Evolutionary conservation across 2,797 vertebrate genomes (phyloP), one percentile per base, ranked within the genome.

Genomic region (Tapera naevia): DNA sequence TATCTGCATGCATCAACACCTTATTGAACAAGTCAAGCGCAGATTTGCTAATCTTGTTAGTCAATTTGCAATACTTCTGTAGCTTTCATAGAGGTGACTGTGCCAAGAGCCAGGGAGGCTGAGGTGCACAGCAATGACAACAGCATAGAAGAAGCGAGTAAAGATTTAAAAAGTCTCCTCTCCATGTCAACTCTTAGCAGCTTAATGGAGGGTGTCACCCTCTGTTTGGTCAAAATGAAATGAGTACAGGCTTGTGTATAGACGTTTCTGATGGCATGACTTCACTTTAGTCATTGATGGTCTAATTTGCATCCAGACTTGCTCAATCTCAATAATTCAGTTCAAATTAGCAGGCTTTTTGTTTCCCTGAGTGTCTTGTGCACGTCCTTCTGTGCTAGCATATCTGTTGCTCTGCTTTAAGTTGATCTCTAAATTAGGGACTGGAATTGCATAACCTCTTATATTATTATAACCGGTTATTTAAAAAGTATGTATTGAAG

Each of bases 1-100:
- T 78, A 92, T 96, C 94, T 96, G 93, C 86, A 91, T 95, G 82
- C 94, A 95, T 95, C 92, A 94, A 89, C 93, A 89, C 87, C 75
- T 87, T 96, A 88, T 80, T 83, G 95, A 93, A 57, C 56, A 78
- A 94, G 80, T 90, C 72, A 76, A 81, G 92, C 6, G 3, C 60
- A 43, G 75, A 18, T 89, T 91, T 90, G 58, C 73, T 91, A 89
- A 91, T 91, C 85, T 93, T 88, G 90, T 94, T 95, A 93, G 89
- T 87, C 85, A 95, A 92, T 94, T 91, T 94, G 79, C 60, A 76
- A 5, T 89, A 89, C n/a, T 89, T 94, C 39, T 65, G 43, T 79
- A 78, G 76, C 80, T 93, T 92, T 96, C 46, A 2, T 35, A 66
- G 60, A 45, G 73, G 69, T 91, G 62, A 21, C 74, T 62, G 91